These are phyloP conservation scores for Epinephelus moara DNA, from an alignment of 2,113 vertebrate genomes.

Conservation along the genomic window DNA sequence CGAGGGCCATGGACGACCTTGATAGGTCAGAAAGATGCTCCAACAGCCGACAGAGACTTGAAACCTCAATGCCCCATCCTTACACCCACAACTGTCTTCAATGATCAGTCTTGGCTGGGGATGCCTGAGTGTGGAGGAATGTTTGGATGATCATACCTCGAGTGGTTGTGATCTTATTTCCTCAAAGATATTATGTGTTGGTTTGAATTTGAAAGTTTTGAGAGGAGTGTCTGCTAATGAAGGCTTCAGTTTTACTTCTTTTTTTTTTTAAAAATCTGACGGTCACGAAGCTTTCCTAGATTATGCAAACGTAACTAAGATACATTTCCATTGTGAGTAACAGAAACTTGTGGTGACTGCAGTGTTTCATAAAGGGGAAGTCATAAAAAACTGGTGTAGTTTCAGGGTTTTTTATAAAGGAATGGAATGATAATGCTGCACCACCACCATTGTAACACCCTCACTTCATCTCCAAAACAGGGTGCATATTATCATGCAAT, in stretches of 20 bases:
- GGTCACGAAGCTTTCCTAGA: slow-evolving; percentile 24
- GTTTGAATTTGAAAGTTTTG: slow-evolving; percentile 50
- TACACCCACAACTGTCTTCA: slow-evolving; percentile 21
- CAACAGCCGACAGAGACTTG: slow-evolving; percentile 39
- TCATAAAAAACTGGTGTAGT: slow-evolving; percentile 5
- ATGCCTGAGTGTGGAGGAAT: slow-evolving; percentile 18
- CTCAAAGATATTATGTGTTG: slow-evolving; percentile 30
- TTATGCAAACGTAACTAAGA: slow-evolving; percentile 5
- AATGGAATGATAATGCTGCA: neutral
- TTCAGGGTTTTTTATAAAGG: neutral
- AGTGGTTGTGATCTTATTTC: slow-evolving; percentile 11
- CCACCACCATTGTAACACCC: neutral
- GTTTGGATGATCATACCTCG: slow-evolving; percentile 24
- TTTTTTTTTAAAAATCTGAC: slow-evolving; percentile 8
- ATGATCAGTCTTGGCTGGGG: slow-evolving; percentile 4
- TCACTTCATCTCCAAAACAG: neutral
- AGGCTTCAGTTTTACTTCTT: slow-evolving; percentile 64
- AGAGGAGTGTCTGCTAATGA: slow-evolving; percentile 48
- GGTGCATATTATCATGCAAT: neutral
- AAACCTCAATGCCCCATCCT: slow-evolving; percentile 33
- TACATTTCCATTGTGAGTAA: slow-evolving; percentile 11
- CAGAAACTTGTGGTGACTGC: slow-evolving; percentile 9
- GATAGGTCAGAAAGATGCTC: slow-evolving; percentile 33
- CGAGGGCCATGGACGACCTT: slow-evolving; percentile 27
- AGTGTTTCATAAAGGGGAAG: slow-evolving; percentile 25